phyloP scores from a whole-genome alignment of 1,140 invertebrate genomes.

The Papilio glaucus region DNA sequence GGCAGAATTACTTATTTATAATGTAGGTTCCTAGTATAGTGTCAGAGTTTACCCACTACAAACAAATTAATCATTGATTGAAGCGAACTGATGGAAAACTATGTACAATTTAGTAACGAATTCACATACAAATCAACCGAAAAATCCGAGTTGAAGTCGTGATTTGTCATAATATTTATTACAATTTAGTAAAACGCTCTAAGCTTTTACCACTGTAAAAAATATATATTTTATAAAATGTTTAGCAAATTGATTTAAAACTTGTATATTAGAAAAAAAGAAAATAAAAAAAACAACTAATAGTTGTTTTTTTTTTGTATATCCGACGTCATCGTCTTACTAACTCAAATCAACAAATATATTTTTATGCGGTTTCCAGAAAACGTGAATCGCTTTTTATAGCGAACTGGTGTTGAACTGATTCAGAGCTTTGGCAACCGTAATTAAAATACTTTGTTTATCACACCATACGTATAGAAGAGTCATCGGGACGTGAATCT shows the following conservation, averaged over 20 bases:
- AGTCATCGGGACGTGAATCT: conserved; percentile 3
- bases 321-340: neutral
- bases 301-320: neutral
- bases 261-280: conserved; percentile 2
- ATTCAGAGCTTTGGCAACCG: conserved; percentile 17
- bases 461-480: conserved; percentile 2
- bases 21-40: too few species aligned
- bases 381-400: neutral
- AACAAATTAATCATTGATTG: too few species aligned
- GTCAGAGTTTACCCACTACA: too few species aligned
- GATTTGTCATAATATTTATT: neutral
- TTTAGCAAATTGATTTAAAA: conserved; percentile 1
- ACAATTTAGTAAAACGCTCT: neutral
- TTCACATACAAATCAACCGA: neutral
- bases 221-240: neutral
- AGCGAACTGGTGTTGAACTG: neutral
- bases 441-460: conserved; percentile 8
- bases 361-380: conserved; percentile 13
- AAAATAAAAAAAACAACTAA: neutral
- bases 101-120: neutral
- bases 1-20: too few species aligned
- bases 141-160: neutral
- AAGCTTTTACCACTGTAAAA: neutral
- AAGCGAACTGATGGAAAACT: too few species aligned
- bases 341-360: neutral